These are phyloP conservation scores for Tupaia tana DNA, from an alignment of 2,113 vertebrate genomes.

Conservation along the genomic window DNA sequence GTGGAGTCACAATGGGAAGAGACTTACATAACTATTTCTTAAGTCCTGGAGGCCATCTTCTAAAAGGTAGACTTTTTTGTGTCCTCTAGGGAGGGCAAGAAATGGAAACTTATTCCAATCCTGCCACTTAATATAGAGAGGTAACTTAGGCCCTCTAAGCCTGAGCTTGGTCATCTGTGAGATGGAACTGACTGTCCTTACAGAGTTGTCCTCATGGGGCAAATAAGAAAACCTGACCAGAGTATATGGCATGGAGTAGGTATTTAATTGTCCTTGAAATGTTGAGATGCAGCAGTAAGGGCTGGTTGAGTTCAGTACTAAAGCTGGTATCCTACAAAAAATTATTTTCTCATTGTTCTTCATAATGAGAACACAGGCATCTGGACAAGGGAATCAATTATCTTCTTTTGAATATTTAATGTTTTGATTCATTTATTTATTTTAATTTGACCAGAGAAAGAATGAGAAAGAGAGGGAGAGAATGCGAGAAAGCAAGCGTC, in stretches of 20 bases:
- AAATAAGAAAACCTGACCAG: not conserved
- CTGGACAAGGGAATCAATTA: not conserved
- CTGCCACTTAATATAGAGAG: not conserved
- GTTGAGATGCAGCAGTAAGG: not conserved
- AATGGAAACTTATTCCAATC: not conserved
- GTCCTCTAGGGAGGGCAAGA: not conserved
- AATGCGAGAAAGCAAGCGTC: no score
- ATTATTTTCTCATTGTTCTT: conserved; percentile 12
- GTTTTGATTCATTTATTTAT: no score
- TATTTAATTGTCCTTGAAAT: not conserved
- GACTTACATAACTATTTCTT: not conserved
- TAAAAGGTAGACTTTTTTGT: not conserved
- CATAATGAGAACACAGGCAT: not conserved
- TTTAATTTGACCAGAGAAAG: no score
- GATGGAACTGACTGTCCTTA: not conserved
- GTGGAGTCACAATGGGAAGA: not conserved
- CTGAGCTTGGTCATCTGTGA: not conserved
- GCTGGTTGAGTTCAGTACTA: not conserved
- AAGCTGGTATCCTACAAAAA: not conserved
- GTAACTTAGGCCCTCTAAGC: not conserved
- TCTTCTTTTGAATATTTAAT: no score
- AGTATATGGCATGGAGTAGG: not conserved
- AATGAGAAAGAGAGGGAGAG: no score
- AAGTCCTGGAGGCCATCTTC: not conserved
- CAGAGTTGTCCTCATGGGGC: not conserved